These are phyloP conservation scores for Rhea pennata DNA, from an alignment of 2,113 vertebrate genomes.

Conservation along the genomic window DNA sequence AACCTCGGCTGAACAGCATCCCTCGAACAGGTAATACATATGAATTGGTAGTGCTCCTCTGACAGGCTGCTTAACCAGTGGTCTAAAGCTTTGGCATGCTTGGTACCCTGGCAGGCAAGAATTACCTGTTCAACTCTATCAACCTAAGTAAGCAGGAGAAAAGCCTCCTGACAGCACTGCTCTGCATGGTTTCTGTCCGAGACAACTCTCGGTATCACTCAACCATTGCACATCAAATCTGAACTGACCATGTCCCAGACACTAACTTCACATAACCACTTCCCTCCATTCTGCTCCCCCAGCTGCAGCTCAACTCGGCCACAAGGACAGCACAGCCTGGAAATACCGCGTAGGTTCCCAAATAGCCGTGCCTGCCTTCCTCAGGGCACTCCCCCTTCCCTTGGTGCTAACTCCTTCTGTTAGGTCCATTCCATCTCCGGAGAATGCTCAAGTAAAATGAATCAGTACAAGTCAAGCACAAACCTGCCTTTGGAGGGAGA, in stretches of 20 bases:
- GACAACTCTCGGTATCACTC: not conserved
- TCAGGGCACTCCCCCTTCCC: not conserved
- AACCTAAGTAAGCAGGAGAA: constrained; percentile 24
- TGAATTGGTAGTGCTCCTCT: not conserved
- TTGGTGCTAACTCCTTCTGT: not conserved
- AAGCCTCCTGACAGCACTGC: constrained; percentile 5
- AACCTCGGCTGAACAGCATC: not conserved
- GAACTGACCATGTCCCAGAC: not conserved
- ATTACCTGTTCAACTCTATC: constrained; percentile 27
- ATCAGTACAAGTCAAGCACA: not conserved
- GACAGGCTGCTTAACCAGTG: not conserved
- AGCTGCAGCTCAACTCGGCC: not conserved
- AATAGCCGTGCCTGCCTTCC: not conserved
- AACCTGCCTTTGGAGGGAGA: not conserved
- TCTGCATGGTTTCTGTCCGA: not conserved
- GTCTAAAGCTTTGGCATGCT: not conserved
- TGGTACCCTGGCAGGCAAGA: constrained; percentile 22
- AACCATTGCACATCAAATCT: not conserved
- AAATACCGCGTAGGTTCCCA: not conserved
- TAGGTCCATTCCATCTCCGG: not conserved
- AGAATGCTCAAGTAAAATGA: not conserved
- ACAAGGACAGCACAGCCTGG: not conserved
- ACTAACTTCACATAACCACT: not conserved
- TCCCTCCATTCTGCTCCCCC: not conserved
- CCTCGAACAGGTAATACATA: not conserved